Base-by-base conservation (phyloP, 2,888 invertebrate species). In the Autographa pulchrina region DNA sequence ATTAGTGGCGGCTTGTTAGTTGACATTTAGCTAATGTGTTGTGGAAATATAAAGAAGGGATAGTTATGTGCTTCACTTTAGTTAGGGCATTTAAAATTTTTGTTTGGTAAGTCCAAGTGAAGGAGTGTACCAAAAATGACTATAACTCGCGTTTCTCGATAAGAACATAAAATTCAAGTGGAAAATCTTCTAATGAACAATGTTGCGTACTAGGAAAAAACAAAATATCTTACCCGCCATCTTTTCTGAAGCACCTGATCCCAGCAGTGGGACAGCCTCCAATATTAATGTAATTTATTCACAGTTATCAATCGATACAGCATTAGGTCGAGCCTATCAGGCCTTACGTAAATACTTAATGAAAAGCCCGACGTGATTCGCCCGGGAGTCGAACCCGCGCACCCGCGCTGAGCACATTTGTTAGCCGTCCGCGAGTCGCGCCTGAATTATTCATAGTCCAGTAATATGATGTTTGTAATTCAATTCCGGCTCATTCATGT, bases 321-420 rank as follows among this genome's bases (percentile, higher is more conserved):
- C 48, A 48, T 48, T n/a, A n/a, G 48, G n/a, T n/a, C 48, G n/a
- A 48, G 7, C n/a, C 48, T 60, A 20, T 35, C n/a, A 14, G 31
- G 25, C 16, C n/a, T 20, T 1, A 9, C 7, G 16, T 74, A 32
- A 58, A 74, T 74, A 69, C 25, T 41, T 52, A 58, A 69, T 62
- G 69, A 2, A 7, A 13, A 7, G 4, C 5, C 60, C 16, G 67
- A 67, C 63, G 72, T 41, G 75, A 72, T 75, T 78, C 38, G 56
- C 43, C 65, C 59, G 58, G 62, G 41, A 56, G 35, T 59, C 16
- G 38, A 7, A 20, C 61, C 38, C 7, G 48, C 48, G n/a, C 48
- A 25, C 25, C 25, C 25, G 25, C 8, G 58, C 64, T 65, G 41
- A 16, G 56, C 52, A 70, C 72, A 62, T 54, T 72, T 75, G 63